Conservation (phyloP, 2,113 vertebrate genomes). For the Charadrius vociferus region DNA sequence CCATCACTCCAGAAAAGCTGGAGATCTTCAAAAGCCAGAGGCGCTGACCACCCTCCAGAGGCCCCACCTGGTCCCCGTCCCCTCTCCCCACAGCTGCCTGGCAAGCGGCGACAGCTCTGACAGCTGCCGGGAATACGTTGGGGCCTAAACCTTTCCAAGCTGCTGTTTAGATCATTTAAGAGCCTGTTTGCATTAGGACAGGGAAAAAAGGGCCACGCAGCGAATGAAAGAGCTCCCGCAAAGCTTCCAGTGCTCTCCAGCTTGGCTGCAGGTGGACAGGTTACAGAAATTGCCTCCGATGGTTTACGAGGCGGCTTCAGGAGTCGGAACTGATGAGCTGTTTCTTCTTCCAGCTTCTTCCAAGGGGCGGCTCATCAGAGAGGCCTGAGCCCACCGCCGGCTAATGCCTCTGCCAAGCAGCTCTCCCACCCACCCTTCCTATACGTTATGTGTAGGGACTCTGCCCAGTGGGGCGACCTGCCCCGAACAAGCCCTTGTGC, state of each 20-base stretch:
- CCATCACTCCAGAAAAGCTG: not conserved
- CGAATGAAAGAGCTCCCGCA: not conserved
- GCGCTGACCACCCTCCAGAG: not conserved
- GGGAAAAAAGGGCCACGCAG: not conserved
- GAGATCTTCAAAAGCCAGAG: not conserved
- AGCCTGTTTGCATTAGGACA: not conserved
- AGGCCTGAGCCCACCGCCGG: not conserved
- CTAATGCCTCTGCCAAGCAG: not conserved
- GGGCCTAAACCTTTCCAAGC: not conserved
- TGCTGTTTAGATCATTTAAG: not conserved
- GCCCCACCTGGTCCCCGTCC: not conserved
- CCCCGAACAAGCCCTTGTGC: rapidly evolving
- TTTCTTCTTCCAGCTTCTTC: not conserved
- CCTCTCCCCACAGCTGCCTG: not conserved
- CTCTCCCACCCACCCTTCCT: not conserved
- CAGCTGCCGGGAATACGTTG: rapidly evolving
- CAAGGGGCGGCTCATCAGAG: not conserved
- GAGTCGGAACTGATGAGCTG: not conserved
- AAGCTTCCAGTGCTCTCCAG: not conserved
- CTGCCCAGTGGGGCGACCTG: rapidly evolving
- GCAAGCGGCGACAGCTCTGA: not conserved
- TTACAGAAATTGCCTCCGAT: not conserved
- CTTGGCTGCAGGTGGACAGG: not conserved
- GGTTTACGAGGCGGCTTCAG: not conserved
- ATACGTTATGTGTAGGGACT: not conserved